phyloP scores from a whole-genome alignment of 2,888 invertebrate genomes.

The Polyploca ridens region DNA sequence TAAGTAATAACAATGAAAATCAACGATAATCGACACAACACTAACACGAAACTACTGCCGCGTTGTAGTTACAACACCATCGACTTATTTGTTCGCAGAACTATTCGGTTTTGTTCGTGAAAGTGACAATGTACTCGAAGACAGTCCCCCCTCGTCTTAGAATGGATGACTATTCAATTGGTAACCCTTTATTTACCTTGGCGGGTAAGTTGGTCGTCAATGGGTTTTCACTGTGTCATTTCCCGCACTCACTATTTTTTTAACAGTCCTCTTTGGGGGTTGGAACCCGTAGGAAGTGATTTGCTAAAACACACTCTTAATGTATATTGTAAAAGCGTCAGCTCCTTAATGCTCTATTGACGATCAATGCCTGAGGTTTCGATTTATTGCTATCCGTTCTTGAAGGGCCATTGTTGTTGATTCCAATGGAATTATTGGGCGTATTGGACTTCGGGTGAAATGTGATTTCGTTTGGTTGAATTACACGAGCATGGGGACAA shows the following conservation, averaged over 20 bases:
- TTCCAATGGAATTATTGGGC: constrained; percentile 69
- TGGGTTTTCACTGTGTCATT: constrained; percentile 76
- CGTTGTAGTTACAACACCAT: constrained; percentile 60
- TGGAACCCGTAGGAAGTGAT: constrained; percentile 75
- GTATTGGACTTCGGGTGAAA: constrained; percentile 55
- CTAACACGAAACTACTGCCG: constrained; percentile 43
- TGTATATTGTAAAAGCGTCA: constrained; percentile 77
- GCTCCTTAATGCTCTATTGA: constrained; percentile 78
- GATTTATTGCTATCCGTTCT: constrained; percentile 77
- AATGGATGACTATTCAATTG: constrained; percentile 82
- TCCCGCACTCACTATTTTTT: constrained; percentile 78
- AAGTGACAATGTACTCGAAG: constrained; percentile 8
- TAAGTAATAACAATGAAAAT: constrained; percentile 60
- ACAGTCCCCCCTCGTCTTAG: constrained; percentile 16
- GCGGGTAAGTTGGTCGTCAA: constrained; percentile 60
- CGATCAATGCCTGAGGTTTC: constrained; percentile 70
- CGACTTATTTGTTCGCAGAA: constrained; percentile 58
- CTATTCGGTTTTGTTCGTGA: constrained; percentile 55
- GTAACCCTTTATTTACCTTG: constrained; percentile 71
- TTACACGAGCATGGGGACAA: constrained; percentile 42
- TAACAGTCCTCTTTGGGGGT: constrained; percentile 62
- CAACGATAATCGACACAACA: constrained; percentile 51
- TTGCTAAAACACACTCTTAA: constrained; percentile 81
- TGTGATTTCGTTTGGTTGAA: constrained; percentile 58
- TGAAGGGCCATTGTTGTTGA: constrained; percentile 71